Conservation (phyloP, 1,140 invertebrate genomes). For the Cyclina sinensis region DNA sequence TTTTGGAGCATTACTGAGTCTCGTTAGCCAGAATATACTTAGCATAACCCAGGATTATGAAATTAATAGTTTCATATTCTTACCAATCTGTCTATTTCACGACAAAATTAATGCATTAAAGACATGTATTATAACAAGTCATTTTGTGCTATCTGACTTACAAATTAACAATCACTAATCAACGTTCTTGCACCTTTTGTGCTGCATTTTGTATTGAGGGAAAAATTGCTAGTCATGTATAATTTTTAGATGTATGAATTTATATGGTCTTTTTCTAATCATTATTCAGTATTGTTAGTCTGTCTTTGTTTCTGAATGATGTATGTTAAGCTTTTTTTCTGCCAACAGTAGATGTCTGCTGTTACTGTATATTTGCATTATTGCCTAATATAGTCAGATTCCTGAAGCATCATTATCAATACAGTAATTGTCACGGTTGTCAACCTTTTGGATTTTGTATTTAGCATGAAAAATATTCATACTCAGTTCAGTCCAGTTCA, state of each 20-base stretch:
- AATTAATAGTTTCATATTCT: too few species aligned
- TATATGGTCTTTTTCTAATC: not conserved
- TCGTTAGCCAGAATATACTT: too few species aligned
- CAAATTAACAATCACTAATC: not conserved
- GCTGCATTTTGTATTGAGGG: not conserved
- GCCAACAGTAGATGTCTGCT: not conserved
- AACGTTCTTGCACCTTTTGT: not conserved
- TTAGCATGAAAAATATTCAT: too few species aligned
- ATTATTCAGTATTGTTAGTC: constrained; percentile 17
- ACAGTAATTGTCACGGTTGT: too few species aligned
- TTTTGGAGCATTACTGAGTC: too few species aligned
- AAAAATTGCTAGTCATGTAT: not conserved
- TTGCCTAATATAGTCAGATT: too few species aligned
- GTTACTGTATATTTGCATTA: not conserved
- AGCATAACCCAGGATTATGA: too few species aligned
- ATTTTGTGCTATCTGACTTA: constrained; percentile 4
- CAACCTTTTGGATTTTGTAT: too few species aligned
- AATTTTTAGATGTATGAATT: constrained; percentile 10
- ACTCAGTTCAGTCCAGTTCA: too few species aligned
- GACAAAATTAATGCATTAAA: too few species aligned
- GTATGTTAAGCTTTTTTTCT: not conserved
- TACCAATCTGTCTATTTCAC: too few species aligned
- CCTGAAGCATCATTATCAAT: too few species aligned
- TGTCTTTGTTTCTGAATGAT: not conserved
- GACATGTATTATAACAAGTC: not conserved